A percentile compares a stretch with the other conserved stretches of the same genome.
Conservation (phyloP, 2,113 vertebrate species). For the Callaeas wilsoni region DNA sequence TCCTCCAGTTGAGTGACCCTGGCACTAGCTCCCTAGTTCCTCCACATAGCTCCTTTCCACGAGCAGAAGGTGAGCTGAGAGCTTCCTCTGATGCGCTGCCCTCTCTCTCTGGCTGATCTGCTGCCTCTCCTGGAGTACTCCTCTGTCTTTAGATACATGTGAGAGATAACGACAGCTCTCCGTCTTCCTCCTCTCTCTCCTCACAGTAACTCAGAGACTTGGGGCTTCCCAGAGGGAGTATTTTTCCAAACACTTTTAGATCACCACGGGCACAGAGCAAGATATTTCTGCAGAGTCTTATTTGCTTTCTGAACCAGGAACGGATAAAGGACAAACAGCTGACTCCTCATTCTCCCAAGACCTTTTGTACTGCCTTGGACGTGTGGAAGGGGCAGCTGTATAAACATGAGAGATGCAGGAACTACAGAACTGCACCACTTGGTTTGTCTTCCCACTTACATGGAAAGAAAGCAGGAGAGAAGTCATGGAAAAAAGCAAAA, state of each 20-base stretch:
- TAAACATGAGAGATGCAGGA: neutral
- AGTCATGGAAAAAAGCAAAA: slow-evolving; percentile 39
- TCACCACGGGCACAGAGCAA: neutral
- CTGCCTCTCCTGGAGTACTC: slow-evolving; percentile 73
- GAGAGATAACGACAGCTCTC: slow-evolving; percentile 55
- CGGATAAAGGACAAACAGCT: neutral
- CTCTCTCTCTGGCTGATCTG: slow-evolving; percentile 78
- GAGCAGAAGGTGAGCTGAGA: slow-evolving; percentile 69
- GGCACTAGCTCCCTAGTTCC: slow-evolving; percentile 80
- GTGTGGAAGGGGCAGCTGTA: neutral
- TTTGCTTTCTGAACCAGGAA: neutral
- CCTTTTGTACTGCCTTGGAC: neutral
- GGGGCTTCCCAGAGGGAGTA: neutral
- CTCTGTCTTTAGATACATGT: slow-evolving; percentile 75
- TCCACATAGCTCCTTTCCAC: slow-evolving; percentile 74
- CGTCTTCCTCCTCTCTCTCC: slow-evolving; percentile 45
- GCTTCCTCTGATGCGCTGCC: slow-evolving; percentile 75
- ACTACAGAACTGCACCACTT: neutral
- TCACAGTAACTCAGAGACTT: slow-evolving; percentile 15
- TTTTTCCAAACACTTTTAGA: slow-evolving; percentile 24
- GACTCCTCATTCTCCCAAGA: neutral
- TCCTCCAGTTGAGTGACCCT: slow-evolving; percentile 79
- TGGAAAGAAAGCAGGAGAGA: slow-evolving; percentile 43
- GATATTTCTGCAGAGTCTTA: neutral
- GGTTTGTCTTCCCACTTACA: slow-evolving; percentile 28